Evolutionary conservation across 2,888 invertebrate genomes (phyloP).

Genomic region (Apamea crenata): DNA sequence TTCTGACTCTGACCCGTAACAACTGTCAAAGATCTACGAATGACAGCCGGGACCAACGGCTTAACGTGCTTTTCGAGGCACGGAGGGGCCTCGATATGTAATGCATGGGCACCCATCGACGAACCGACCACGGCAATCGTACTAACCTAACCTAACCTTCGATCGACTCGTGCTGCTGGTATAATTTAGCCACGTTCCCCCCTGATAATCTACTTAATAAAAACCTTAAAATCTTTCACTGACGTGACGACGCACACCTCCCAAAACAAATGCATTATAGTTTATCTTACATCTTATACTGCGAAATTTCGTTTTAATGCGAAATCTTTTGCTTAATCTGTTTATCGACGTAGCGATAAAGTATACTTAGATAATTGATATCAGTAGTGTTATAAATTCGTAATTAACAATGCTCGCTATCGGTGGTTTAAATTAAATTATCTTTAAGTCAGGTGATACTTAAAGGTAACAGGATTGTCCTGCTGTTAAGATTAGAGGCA

Average conservation of each 20-base stretch:
- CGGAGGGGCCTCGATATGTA: too few species aligned
- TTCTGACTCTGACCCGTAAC: too few species aligned
- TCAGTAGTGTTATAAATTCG: conserved; percentile 14
- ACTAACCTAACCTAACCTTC: too few species aligned
- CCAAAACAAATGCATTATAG: neutral
- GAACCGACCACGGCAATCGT: too few species aligned
- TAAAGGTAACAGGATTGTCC: conserved; percentile 8
- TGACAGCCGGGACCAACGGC: too few species aligned
- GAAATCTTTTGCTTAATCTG: conserved; percentile 16
- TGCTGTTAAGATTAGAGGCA: neutral
- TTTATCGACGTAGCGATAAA: conserved; percentile 36
- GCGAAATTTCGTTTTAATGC: neutral
- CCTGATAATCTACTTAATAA: too few species aligned
- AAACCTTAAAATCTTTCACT: too few species aligned
- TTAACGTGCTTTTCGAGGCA: too few species aligned
- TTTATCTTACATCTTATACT: conserved; percentile 6
- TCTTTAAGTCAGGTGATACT: conserved; percentile 22
- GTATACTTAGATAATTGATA: neutral
- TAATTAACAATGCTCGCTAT: conserved; percentile 25
- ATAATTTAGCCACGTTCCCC: too few species aligned
- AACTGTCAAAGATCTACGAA: too few species aligned
- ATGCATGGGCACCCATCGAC: too few species aligned
- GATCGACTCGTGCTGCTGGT: too few species aligned
- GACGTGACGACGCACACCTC: neutral
- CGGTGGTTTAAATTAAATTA: conserved; percentile 8